Evolutionary conservation across 23 tunicate genomes (phyloP).

Genomic region (Halocynthia roretzi): DNA sequence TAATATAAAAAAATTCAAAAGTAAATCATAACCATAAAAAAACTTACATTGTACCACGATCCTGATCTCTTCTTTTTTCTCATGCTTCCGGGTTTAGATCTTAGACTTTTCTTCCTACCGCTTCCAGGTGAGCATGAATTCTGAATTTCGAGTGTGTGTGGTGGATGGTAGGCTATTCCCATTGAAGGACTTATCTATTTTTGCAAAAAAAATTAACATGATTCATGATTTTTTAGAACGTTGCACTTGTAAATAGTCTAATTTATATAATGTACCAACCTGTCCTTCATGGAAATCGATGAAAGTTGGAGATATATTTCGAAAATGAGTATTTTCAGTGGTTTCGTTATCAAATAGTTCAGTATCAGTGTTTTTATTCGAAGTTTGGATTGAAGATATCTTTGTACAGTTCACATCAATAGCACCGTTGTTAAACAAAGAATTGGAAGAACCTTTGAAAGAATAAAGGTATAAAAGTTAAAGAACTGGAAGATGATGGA

Average conservation of each 20-base stretch:
- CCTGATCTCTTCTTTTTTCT: constrained; percentile 32
- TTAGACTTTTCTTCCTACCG: background rate
- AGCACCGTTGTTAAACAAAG: too few species aligned
- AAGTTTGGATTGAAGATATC: too few species aligned
- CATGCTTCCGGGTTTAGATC: constrained; percentile 11
- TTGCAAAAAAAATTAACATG: background rate
- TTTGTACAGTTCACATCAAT: too few species aligned
- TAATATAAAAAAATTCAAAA: too few species aligned
- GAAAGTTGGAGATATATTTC: constrained; percentile 10
- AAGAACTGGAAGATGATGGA: too few species aligned
- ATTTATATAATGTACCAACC: background rate
- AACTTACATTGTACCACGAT: constrained; percentile 44
- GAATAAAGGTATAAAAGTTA: too few species aligned
- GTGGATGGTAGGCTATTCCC: constrained; percentile 24
- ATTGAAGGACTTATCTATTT: constrained; percentile 20
- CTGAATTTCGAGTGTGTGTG: constrained; percentile 2
- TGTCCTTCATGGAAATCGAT: constrained; percentile 22
- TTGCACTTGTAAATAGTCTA: background rate
- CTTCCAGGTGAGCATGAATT: background rate
- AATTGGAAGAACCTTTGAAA: too few species aligned
- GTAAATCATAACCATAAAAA: too few species aligned
- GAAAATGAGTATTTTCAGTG: too few species aligned
- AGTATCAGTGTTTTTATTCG: too few species aligned
- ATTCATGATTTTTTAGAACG: background rate
- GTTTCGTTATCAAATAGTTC: too few species aligned